Conservation (phyloP, 2,888 invertebrate species). For the Oasisia sp. region DNA sequence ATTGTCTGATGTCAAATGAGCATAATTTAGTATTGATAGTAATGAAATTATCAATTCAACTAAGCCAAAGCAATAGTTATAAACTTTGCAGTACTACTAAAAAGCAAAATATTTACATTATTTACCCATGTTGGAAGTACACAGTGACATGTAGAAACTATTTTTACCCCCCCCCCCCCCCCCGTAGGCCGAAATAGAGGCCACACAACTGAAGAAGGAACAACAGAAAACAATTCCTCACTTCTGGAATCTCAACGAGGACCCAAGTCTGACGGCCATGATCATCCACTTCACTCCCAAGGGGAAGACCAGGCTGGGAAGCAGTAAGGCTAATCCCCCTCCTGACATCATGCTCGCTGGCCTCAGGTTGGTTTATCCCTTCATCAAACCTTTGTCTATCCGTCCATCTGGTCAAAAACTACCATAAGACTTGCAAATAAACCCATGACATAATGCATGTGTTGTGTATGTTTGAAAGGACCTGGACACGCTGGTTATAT, state of each 20-base stretch:
- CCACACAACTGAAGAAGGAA: conserved; percentile 49
- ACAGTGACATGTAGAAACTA: neutral
- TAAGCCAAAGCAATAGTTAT: no score
- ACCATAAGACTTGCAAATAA: no score
- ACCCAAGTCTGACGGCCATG: conserved; percentile 59
- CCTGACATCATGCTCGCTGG: conserved; percentile 59
- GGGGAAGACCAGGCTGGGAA: conserved; percentile 54
- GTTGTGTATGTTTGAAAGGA: no score
- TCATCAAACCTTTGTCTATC: neutral
- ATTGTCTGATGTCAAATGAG: no score
- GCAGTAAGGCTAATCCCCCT: conserved; percentile 51
- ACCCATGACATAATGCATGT: no score
- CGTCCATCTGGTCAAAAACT: neutral
- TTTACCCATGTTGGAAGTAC: no score
- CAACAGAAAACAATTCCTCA: conserved; percentile 57
- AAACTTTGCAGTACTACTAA: no score
- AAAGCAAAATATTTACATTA: no score
- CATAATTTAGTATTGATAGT: no score
- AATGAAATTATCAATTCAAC: no score
- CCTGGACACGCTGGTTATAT: no score
- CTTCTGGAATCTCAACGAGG: conserved; percentile 63
- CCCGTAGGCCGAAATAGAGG: conserved; percentile 43
- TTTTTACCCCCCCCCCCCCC: neutral
- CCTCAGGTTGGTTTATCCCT: conserved; percentile 50
- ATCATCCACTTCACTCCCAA: conserved; percentile 55